phyloP scores from a whole-genome alignment of 2,113 vertebrate species.

The Chloropsis cyanopogon region DNA sequence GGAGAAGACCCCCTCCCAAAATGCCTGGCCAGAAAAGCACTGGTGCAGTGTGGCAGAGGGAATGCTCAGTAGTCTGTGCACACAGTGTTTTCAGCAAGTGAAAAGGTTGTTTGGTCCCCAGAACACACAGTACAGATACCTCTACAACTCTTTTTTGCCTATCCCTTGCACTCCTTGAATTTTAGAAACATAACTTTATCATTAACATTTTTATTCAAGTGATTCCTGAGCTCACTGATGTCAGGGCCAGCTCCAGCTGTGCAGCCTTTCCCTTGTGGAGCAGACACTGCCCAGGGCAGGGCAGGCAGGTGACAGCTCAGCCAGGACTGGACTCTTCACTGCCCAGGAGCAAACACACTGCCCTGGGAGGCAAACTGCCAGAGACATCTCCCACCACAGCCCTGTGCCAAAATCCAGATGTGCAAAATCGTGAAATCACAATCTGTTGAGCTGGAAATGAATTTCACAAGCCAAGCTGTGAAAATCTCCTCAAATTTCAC shows the following conservation, averaged over 20 bases:
- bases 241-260: background rate
- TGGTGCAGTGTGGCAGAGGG: background rate
- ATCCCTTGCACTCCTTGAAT: background rate
- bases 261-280: background rate
- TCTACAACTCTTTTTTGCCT: background rate
- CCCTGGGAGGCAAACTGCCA: background rate
- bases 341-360: background rate
- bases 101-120: background rate
- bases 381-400: background rate
- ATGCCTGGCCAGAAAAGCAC: background rate
- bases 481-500: conserved; percentile 32
- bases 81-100: background rate
- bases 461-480: conserved; percentile 14
- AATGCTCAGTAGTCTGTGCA: background rate
- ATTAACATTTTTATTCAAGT: background rate
- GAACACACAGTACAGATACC: background rate
- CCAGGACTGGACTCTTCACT: background rate
- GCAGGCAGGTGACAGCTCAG: background rate
- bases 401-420: conserved; percentile 6
- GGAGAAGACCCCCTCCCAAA: background rate
- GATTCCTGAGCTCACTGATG: background rate
- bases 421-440: background rate
- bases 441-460: conserved; percentile 1
- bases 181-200: background rate
- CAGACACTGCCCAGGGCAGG: background rate